phyloP scores from a whole-genome alignment of 2,797 vertebrate genomes.

The Melanitta fusca region DNA sequence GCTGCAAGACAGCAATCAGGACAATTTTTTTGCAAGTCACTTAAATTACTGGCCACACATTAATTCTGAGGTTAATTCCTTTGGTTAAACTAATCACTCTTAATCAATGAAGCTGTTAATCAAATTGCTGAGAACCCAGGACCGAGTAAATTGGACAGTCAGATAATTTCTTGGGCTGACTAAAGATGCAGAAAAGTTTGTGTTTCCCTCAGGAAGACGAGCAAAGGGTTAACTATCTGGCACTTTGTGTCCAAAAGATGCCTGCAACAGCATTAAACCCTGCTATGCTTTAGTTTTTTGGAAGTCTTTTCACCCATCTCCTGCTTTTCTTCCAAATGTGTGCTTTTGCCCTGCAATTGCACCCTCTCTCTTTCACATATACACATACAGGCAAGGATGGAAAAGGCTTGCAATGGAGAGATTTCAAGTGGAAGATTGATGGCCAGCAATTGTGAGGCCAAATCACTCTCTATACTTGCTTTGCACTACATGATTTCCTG shows the following conservation, averaged over 20 bases:
- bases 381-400: background rate
- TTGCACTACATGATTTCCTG: slow-evolving; percentile 62
- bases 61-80: slow-evolving; percentile 69
- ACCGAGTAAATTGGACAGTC: background rate
- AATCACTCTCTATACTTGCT: slow-evolving; percentile 68
- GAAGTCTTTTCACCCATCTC: background rate
- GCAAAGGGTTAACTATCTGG: background rate
- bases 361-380: background rate
- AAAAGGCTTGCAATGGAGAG: slow-evolving; percentile 19
- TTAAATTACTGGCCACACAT: slow-evolving; percentile 70
- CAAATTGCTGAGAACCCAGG: slow-evolving; percentile 47
- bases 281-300: background rate
- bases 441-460: slow-evolving; percentile 58
- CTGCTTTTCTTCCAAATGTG: background rate
- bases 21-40: slow-evolving; percentile 39
- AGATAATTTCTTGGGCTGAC: slow-evolving; percentile 56
- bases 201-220: background rate
- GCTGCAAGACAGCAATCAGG: slow-evolving; percentile 44
- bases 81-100: slow-evolving; percentile 76
- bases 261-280: background rate
- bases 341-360: background rate
- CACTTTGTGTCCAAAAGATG: background rate
- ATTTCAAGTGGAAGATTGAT: slow-evolving; percentile 70
- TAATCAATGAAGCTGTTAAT: slow-evolving; percentile 78
- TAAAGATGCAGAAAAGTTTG: slow-evolving; percentile 10